Evolutionary conservation across 2,888 invertebrate species (phyloP), one percentile per base, ranked within the genome.

Genomic region (Caenorhabditis sp.): DNA sequence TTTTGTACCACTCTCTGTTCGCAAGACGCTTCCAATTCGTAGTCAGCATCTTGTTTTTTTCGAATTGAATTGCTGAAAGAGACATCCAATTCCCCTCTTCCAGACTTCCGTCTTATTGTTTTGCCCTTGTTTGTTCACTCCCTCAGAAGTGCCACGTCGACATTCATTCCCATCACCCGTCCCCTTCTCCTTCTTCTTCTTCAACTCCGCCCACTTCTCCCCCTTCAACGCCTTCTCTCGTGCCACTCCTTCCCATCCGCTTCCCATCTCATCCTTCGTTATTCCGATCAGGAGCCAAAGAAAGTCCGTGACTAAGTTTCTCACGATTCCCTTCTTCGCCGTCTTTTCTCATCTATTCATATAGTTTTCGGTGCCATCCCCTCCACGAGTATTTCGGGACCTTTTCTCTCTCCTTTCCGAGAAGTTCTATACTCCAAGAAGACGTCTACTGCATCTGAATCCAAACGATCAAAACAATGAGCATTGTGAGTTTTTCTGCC

Each of bases 81-180:
- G n/a, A n/a, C n/a, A n/a, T n/a, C n/a, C n/a, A n/a, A n/a, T n/a
- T n/a, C n/a, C 24, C 56, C 32, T 13, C 35, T 35, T 32, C 28
- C 20, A 15, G 4, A 2, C 51, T 24, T 32, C 53, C 53, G 37
- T 24, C 65, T 51, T 1, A 51, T 64, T 5, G 13, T 51, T 64
- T 28, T 50, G 24, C 22, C 9, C 53, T 53, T 53, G 22, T 53
- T 11, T 24, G 5, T 13, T n/a, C n/a, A n/a, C n/a, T n/a, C n/a
- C n/a, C n/a, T n/a, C n/a, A 5, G 4, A 3, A 22, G 24, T 53
- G 35, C 74, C 74, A 74, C 74, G 76, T 76, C 74, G 65, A 47
- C 65, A 50, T 28, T 47, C 35, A 65, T 74, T 74, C 40, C 60
- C 74, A 51, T 74, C 74, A 74, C 47, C 32, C 26, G 24, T 5